Evolutionary conservation across 2,888 invertebrate species (phyloP).

Genomic region (Gortyna flavago): DNA sequence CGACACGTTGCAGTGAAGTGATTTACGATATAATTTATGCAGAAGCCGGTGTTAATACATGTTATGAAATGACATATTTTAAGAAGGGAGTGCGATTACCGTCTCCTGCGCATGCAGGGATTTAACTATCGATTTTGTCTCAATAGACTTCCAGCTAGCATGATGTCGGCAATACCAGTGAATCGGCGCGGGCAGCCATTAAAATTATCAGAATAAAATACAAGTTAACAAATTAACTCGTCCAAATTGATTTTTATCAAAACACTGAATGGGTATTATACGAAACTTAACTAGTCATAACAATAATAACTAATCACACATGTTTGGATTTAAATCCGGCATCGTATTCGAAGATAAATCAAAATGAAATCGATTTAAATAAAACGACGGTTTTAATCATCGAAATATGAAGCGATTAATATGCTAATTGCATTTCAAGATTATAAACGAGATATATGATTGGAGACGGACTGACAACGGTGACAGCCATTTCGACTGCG

Average conservation of each 20-base stretch:
- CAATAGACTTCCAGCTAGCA: slow-evolving; percentile 36
- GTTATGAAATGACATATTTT: slow-evolving; percentile 27
- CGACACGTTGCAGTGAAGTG: slow-evolving; percentile 40
- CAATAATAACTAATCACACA: slow-evolving; percentile 45
- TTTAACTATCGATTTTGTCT: slow-evolving; percentile 27
- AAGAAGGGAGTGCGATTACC: slow-evolving; percentile 3
- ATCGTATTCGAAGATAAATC: slow-evolving; percentile 63
- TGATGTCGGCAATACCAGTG: slow-evolving; percentile 5
- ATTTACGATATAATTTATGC: slow-evolving; percentile 57
- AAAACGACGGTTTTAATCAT: slow-evolving; percentile 67
- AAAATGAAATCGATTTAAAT: slow-evolving; percentile 65
- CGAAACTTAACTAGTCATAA: slow-evolving; percentile 37
- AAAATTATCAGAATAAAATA: slow-evolving; percentile 38
- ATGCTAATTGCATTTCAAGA: slow-evolving; percentile 85
- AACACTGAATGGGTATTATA: slow-evolving; percentile 39
- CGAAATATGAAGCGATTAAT: slow-evolving; percentile 83
- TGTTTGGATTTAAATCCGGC: slow-evolving; percentile 50
- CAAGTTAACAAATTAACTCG: slow-evolving; percentile 50
- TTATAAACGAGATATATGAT: slow-evolving; percentile 80
- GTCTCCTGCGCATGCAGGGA: slow-evolving; percentile 21
- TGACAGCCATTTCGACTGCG: slow-evolving; percentile 65
- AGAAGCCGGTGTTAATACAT: slow-evolving; percentile 39
- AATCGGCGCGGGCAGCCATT: slow-evolving; percentile 21
- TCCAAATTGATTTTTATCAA: slow-evolving; percentile 45
- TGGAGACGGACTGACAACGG: slow-evolving; percentile 69